These are phyloP conservation scores for Plecturocebus donacophilus DNA, from an alignment of 2,113 vertebrate genomes.

Conservation along the genomic window DNA sequence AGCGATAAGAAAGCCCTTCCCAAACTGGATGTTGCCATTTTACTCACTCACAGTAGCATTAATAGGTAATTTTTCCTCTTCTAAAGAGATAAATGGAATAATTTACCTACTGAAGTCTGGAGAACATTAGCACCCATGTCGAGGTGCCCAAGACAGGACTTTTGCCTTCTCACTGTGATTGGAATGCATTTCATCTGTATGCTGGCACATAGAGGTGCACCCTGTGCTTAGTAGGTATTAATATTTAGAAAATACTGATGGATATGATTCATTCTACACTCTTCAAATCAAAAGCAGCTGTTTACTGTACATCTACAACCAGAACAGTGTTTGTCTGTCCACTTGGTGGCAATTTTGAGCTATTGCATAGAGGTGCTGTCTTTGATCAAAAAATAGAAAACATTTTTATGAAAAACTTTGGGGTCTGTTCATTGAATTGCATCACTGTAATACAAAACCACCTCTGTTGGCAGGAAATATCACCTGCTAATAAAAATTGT, in stretches of 20 bases:
- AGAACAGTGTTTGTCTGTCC: constrained; percentile 76
- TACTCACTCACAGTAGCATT: neutral
- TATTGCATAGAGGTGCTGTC: constrained; percentile 59
- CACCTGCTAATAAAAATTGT: neutral
- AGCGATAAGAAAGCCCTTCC: neutral
- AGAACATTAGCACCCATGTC: neutral
- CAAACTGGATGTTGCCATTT: neutral
- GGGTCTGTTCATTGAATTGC: constrained; percentile 68
- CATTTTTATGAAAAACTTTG: constrained; percentile 61
- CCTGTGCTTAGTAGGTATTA: neutral
- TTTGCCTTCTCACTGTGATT: neutral
- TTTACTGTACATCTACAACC: constrained; percentile 60
- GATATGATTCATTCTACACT: neutral
- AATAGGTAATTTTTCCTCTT: neutral
- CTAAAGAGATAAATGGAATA: constrained; percentile 22
- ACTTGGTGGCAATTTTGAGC: constrained; percentile 87
- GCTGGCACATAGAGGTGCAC: neutral
- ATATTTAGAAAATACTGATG: neutral
- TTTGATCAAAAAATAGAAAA: constrained; percentile 63
- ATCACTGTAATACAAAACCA: constrained; percentile 13
- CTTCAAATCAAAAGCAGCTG: constrained; percentile 69
- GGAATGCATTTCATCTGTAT: neutral
- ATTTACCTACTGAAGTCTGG: constrained; percentile 1
- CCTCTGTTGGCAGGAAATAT: constrained; percentile 62
- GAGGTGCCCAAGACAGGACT: neutral